phyloP scores from a whole-genome alignment of 1,140 invertebrate species.

The Chlorops oryzae region DNA sequence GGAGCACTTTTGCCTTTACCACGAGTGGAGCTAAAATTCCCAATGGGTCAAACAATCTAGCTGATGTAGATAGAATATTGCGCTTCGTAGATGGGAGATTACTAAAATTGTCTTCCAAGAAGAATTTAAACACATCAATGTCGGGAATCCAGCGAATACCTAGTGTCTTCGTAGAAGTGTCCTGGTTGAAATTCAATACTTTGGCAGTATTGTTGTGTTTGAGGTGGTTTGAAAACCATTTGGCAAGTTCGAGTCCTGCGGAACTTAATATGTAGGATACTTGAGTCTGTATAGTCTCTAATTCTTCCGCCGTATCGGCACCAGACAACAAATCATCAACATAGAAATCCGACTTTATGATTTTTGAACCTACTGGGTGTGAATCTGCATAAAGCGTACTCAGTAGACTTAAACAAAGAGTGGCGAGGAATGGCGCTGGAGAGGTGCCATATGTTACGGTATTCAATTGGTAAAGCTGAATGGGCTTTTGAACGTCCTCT shows the following conservation, averaged over 20 bases:
- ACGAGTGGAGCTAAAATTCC: not conserved
- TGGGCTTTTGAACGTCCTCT: slow-evolving; percentile 34
- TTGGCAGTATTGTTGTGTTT: not conserved
- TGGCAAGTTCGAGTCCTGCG: not conserved
- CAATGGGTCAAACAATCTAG: not conserved
- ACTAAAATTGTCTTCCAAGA: not conserved
- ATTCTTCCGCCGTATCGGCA: not conserved
- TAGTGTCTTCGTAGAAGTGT: not conserved
- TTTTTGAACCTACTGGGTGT: not conserved
- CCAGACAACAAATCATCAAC: not conserved
- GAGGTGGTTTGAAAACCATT: not conserved
- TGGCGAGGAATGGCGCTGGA: slow-evolving; percentile 6
- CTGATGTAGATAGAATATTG: not conserved
- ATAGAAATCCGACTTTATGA: not conserved
- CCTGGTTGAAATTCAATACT: not conserved
- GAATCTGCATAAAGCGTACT: not conserved
- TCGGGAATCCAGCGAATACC: not conserved
- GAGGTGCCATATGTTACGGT: slow-evolving; percentile 5
- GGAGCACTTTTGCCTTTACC: not conserved
- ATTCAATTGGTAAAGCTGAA: slow-evolving; percentile 18
- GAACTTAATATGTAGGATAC: not conserved
- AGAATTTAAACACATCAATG: not conserved
- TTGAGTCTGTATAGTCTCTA: not conserved
- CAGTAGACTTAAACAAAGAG: not conserved
- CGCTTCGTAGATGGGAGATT: not conserved